Evolutionary conservation across 2,113 vertebrate species (phyloP).

Genomic region (Peucedramus taeniatus): DNA sequence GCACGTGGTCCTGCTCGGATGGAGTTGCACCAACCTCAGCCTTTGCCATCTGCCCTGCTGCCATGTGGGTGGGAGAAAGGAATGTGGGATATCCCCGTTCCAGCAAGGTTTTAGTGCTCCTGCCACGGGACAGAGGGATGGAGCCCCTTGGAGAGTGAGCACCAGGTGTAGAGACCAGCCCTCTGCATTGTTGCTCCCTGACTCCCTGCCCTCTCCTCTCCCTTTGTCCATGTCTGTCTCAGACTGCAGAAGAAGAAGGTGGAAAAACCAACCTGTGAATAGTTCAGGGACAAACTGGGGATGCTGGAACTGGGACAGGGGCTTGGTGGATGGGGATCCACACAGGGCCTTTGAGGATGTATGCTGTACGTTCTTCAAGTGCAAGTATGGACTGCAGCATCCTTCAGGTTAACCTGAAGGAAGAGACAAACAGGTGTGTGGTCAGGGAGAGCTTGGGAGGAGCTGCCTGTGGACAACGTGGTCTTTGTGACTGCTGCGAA

Average conservation of each 20-base stretch:
- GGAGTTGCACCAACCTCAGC: background rate
- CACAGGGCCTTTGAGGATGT: accelerated
- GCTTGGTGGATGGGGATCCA: background rate
- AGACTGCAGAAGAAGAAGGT: background rate
- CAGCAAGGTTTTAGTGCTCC: background rate
- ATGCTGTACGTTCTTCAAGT: background rate
- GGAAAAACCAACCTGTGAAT: background rate
- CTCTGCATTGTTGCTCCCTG: background rate
- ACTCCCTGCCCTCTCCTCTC: background rate
- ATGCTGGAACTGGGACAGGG: background rate
- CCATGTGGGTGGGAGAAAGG: background rate
- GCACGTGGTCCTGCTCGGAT: accelerated
- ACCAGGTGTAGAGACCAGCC: too few species aligned
- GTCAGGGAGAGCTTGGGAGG: background rate
- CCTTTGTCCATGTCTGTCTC: background rate
- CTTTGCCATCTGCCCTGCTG: background rate
- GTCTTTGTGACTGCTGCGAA: background rate
- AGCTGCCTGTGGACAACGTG: accelerated
- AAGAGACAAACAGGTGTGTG: background rate
- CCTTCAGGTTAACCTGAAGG: background rate
- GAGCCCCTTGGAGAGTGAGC: background rate
- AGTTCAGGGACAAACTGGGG: background rate
- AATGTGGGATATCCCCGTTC: accelerated
- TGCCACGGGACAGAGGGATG: background rate
- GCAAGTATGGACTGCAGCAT: background rate